phyloP scores from a whole-genome alignment of 2,113 vertebrate genomes.

The Ardeotis arabs region DNA sequence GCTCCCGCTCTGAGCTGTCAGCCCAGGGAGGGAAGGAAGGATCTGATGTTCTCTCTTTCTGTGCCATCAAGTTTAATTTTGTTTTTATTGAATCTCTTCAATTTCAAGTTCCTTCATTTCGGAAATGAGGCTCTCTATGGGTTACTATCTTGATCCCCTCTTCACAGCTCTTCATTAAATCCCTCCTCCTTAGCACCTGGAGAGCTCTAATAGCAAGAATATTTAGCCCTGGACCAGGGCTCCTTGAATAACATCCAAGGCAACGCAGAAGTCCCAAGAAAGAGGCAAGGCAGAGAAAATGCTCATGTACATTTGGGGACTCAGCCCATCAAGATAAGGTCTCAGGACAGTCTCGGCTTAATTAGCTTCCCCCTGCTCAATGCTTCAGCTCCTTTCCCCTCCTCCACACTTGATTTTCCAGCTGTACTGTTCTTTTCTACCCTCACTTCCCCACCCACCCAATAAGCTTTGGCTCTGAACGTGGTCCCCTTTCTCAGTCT shows the following conservation, averaged over 20 bases:
- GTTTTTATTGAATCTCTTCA: neutral
- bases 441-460: slow-evolving; percentile 31
- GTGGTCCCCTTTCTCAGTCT: neutral
- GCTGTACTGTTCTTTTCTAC: slow-evolving; percentile 18
- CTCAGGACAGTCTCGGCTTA: slow-evolving; percentile 34
- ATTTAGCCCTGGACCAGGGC: neutral
- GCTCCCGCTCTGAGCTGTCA: slow-evolving; percentile 9
- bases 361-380: neutral
- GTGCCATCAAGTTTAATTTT: slow-evolving; percentile 19
- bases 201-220: neutral
- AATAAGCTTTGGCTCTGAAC: neutral
- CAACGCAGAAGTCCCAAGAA: neutral
- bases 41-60: neutral
- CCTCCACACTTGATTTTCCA: slow-evolving; percentile 60
- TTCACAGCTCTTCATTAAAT: slow-evolving; percentile 35
- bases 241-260: slow-evolving; percentile 20
- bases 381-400: slow-evolving; percentile 25
- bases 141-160: slow-evolving; percentile 41
- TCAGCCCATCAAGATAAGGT: slow-evolving; percentile 41
- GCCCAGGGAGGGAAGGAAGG: neutral
- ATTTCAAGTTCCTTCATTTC: neutral
- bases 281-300: neutral
- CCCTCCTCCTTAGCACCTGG: slow-evolving; percentile 37
- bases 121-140: slow-evolving; percentile 16
- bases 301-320: neutral